Base-by-base conservation (phyloP, 2,888 invertebrate genomes). In the Brenthis hecate region DNA sequence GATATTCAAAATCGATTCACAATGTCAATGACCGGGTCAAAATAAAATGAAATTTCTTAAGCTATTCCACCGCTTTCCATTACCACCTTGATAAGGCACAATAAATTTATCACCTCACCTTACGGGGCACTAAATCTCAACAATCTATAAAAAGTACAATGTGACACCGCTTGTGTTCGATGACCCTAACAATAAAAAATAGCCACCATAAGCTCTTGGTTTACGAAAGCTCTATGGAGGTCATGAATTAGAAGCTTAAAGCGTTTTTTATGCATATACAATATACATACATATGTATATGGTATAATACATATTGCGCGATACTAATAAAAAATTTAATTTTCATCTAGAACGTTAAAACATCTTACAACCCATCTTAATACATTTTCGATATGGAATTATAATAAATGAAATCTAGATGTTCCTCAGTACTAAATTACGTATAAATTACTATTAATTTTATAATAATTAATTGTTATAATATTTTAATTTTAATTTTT, bases 181-280 rank as follows among this genome's bases (percentile, higher is more conserved):
- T 87, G 86, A 87, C 85, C 87, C 83, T 83, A 79, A 88, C 84
- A 86, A 89, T 89, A 91, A 90, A 90, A 87, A 89, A 88, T 87
- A 83, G 83, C 82, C 85, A 85, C 85, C 82, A 77, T 80, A 84
- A 84, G 82, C 81, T 77, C 80, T 77, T 75, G 76, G 79, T 78
- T 90, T 87, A 88, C 87, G 88, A 88, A 89, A 89, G 79, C 75
- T 71, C 73, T 63, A 28, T 55, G 48, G 71, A 74, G 72, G 56
- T 36, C 32, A 3, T 66, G 76, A 78, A 74, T 71, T 14, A 76
- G 14, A 68, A 73, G 78, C 48, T 70, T 66, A 43, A 14, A 70
- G 79, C 79, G 80, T 47, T 72, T 43, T 32, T 6, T 55, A 23
- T 5, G 36, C 13, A n/a, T 32, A 19, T 1, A 28, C 28, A 28